phyloP scores from a whole-genome alignment of 2,797 vertebrate species.

The Limnodromus scolopaceus region DNA sequence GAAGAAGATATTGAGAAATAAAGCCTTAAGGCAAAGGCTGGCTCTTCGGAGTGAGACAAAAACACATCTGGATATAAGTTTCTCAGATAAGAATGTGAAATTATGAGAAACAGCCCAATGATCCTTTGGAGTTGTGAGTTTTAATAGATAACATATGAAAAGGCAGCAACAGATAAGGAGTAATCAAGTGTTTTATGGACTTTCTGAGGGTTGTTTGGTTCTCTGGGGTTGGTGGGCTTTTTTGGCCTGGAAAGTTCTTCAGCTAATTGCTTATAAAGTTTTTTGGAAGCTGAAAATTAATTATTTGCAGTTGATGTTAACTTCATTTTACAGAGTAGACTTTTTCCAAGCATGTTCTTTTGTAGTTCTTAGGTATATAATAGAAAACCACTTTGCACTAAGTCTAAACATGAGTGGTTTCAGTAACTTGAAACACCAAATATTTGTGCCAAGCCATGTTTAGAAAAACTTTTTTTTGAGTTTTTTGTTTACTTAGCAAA shows the following conservation, averaged over 20 bases:
- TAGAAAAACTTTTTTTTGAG: not conserved
- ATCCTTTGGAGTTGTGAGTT: not conserved
- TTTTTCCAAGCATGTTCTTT: constrained; percentile 19
- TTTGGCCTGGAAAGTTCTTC: not conserved
- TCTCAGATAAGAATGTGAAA: constrained; percentile 41
- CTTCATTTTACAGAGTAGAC: constrained; percentile 35
- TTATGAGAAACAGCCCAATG: not conserved
- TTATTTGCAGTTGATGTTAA: constrained; percentile 12
- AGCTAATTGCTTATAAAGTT: not conserved
- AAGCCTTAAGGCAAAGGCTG: not conserved
- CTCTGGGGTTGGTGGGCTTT: not conserved
- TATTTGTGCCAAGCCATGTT: constrained; percentile 29
- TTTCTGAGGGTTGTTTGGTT: not conserved
- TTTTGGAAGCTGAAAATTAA: not conserved
- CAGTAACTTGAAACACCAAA: constrained; percentile 47
- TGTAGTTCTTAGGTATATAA: not conserved
- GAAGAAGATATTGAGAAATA: constrained; percentile 14
- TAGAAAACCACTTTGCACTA: no score
- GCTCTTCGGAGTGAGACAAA: not conserved
- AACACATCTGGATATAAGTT: constrained; percentile 16
- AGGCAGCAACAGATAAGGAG: constrained; percentile 13
- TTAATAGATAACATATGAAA: constrained; percentile 37
- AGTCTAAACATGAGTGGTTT: constrained; percentile 22
- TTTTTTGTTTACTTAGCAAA: not conserved
- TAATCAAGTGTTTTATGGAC: not conserved